Percentiles rank a stretch among this genome's conserved stretches.
Evolutionary conservation across 2,797 vertebrate genomes (phyloP).

Genomic region (Gephyroberyx darwinii): DNA sequence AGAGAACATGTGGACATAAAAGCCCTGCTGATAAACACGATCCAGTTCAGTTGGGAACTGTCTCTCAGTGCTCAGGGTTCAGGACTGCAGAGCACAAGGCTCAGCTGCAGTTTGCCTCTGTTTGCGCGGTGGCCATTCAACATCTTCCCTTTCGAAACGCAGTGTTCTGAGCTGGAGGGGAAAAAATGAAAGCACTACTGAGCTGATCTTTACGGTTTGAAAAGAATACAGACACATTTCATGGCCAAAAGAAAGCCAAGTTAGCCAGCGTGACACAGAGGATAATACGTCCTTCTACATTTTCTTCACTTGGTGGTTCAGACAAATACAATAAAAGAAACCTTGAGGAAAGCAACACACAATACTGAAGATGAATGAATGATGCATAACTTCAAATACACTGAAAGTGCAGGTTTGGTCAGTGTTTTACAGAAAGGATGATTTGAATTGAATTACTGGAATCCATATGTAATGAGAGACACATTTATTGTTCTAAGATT

Average conservation of each 20-base stretch:
- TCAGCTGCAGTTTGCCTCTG: constrained; percentile 75
- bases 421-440: background rate
- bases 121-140: constrained; percentile 76
- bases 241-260: constrained; percentile 67
- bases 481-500: constrained; percentile 34
- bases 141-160: constrained; percentile 65
- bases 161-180: constrained; percentile 70
- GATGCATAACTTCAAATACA: constrained; percentile 31
- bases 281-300: constrained; percentile 57
- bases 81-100: constrained; percentile 63
- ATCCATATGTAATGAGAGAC: background rate
- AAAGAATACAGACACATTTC: constrained; percentile 69
- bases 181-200: constrained; percentile 67
- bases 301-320: constrained; percentile 33
- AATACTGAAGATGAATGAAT: constrained; percentile 30
- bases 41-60: constrained; percentile 74
- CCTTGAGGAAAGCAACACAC: constrained; percentile 17
- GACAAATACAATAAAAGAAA: constrained; percentile 31
- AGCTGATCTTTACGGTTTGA: constrained; percentile 74
- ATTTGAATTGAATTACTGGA: background rate
- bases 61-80: constrained; percentile 72
- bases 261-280: constrained; percentile 69
- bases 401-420: background rate
- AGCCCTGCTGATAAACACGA: constrained; percentile 76
- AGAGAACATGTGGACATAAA: constrained; percentile 78